Evolutionary conservation across 2,113 vertebrate genomes (phyloP).

Genomic region (Clupea harengus): DNA sequence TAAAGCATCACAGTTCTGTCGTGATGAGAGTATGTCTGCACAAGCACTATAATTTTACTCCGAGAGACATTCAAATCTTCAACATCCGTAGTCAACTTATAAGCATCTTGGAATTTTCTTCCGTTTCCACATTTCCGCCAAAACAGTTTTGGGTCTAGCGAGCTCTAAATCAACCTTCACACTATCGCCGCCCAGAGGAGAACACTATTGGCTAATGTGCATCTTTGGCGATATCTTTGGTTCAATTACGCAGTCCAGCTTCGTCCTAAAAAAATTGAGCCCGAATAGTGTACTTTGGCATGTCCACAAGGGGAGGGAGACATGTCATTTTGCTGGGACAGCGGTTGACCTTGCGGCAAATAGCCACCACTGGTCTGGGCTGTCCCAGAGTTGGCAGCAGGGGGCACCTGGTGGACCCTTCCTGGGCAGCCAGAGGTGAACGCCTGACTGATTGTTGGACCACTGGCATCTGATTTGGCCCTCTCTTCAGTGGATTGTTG

Average conservation of each 20-base stretch:
- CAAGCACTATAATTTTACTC: background rate
- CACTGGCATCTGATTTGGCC: too few species aligned
- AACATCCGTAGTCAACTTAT: background rate
- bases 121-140: background rate
- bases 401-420: too few species aligned
- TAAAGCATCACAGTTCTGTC: constrained; percentile 13
- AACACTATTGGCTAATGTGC: constrained; percentile 27
- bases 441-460: too few species aligned
- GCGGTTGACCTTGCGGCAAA: too few species aligned
- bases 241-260: constrained; percentile 9
- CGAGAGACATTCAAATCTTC: background rate
- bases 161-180: constrained; percentile 51
- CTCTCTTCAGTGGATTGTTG: too few species aligned
- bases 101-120: background rate
- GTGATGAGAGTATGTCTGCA: constrained; percentile 19
- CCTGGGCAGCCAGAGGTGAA: too few species aligned
- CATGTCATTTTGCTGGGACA: too few species aligned
- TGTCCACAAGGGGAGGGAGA: too few species aligned
- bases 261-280: background rate
- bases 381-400: too few species aligned
- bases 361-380: too few species aligned
- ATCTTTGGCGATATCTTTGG: background rate
- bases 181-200: constrained; percentile 30
- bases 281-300: too few species aligned
- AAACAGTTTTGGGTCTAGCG: constrained; percentile 24